phyloP scores from a whole-genome alignment of 2,797 vertebrate species.

The Hydrocynus forskahlii region DNA sequence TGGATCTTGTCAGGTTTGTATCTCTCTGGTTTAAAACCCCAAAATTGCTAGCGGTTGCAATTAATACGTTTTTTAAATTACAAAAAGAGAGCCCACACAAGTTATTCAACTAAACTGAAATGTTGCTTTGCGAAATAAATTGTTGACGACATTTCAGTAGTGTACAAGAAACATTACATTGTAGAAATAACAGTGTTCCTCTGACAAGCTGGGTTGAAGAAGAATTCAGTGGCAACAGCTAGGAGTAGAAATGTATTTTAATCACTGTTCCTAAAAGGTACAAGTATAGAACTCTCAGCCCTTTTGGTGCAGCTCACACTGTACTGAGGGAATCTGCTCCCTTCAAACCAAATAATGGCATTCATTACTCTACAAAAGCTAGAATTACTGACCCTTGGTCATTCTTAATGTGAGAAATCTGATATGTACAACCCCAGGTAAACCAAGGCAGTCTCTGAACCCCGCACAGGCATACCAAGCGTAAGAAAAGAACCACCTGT shows the following conservation, averaged over 20 bases:
- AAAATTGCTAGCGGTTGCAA: too few relatives aligned
- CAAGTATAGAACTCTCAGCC: neutral
- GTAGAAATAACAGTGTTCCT: neutral
- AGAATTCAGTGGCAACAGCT: neutral
- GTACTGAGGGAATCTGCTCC: neutral
- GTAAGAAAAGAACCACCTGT: neutral
- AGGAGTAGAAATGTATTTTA: neutral
- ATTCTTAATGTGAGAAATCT: neutral
- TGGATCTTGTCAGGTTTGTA: too few relatives aligned
- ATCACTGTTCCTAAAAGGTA: neutral
- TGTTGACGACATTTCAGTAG: too few relatives aligned
- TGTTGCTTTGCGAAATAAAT: neutral
- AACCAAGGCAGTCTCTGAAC: neutral
- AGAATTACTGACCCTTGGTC: neutral
- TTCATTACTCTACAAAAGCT: conserved; percentile 1
- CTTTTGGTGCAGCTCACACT: neutral
- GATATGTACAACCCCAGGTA: neutral
- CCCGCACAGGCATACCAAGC: neutral
- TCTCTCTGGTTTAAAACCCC: too few relatives aligned
- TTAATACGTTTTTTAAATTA: too few relatives aligned
- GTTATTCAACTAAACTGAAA: neutral
- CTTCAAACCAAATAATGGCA: too few relatives aligned
- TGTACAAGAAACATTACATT: too few relatives aligned
- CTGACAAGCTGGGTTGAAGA: neutral
- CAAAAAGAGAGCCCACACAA: neutral